Evolutionary conservation across 1,140 invertebrate genomes (phyloP), one percentile per base, ranked within the genome.

Genomic region (Danaus plexippus): DNA sequence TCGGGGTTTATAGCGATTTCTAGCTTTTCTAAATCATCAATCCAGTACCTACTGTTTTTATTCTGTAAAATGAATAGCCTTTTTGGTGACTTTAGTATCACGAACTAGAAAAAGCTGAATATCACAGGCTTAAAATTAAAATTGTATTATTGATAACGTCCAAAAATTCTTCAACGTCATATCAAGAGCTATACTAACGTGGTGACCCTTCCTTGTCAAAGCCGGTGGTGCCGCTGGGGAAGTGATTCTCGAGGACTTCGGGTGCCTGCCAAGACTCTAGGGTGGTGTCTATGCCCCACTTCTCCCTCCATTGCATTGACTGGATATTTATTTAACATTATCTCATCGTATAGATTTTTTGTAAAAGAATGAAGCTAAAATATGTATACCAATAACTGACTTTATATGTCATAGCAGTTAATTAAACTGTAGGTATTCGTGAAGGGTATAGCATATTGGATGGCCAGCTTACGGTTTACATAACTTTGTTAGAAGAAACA

Each of bases 181-280:
- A 15, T 44, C 10, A 22, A 43, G 18, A 9, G n/a, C 0, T 10
- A 40, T 42, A 55, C 56, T 76, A 87, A 94, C 93, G 84, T 75
- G 95, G 95, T 15, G 92, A 92, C n/a, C 94, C 95, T 66, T 95
- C 93, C 67, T 94, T 96, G 71, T 97, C 95, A 63, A 89, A 92
- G 2, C 96, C 96, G 53, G 89, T 89, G 1, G 90, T 77, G 50
- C 95, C 95, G 47, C 92, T 92, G 0, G 95, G 94, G 67, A 94
- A 90, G 77, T 94, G 93, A 57, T 91, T 90, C 12, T 88, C 80
- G 9, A 97, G 70, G 0, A 92, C 89, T 75, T 93, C 90, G 1
- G 95, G 94, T 1, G 91, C 85, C 48, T 92, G 77, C 92, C 93
- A 97, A 9, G 90, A 87, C 42, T 84, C 79, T 66, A 90, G 73